Conservation (phyloP, 2,888 invertebrate species). For the Acleris laterana region DNA sequence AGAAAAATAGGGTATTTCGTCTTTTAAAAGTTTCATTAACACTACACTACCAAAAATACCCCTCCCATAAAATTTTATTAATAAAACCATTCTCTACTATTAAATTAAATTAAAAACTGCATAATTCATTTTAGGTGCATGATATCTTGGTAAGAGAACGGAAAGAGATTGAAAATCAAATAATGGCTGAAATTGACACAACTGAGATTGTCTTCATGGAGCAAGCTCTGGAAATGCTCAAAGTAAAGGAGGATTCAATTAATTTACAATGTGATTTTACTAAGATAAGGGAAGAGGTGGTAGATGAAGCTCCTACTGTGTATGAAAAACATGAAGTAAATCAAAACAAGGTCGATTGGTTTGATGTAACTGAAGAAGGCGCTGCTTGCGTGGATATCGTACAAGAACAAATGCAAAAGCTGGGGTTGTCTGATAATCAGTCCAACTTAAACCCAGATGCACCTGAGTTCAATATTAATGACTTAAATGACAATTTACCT, state of each 20-base stretch:
- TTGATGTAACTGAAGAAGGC: constrained; percentile 70
- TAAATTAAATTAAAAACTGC: background rate
- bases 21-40: no score
- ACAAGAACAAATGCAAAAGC: constrained; percentile 56
- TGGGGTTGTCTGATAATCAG: constrained; percentile 51
- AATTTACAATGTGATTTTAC: constrained; percentile 37
- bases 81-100: background rate
- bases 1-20: no score
- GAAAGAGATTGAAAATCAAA: constrained; percentile 85
- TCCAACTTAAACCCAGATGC: constrained; percentile 71
- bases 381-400: constrained; percentile 63
- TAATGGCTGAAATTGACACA: constrained; percentile 88
- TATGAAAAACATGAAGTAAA: constrained; percentile 64
- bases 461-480: constrained; percentile 56
- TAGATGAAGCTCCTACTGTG: constrained; percentile 53
- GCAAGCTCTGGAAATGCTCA: constrained; percentile 90
- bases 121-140: constrained; percentile 78
- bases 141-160: constrained; percentile 90
- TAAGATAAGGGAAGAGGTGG: constrained; percentile 45
- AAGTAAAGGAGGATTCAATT: constrained; percentile 44
- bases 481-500: constrained; percentile 50
- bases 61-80: no score
- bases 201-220: constrained; percentile 94
- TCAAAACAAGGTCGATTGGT: constrained; percentile 72
- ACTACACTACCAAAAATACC: no score